These are phyloP conservation scores for Aurelia aurita DNA, from an alignment of 30 jellyfish, hydroid and myxozoan species.

Conservation along the genomic window DNA sequence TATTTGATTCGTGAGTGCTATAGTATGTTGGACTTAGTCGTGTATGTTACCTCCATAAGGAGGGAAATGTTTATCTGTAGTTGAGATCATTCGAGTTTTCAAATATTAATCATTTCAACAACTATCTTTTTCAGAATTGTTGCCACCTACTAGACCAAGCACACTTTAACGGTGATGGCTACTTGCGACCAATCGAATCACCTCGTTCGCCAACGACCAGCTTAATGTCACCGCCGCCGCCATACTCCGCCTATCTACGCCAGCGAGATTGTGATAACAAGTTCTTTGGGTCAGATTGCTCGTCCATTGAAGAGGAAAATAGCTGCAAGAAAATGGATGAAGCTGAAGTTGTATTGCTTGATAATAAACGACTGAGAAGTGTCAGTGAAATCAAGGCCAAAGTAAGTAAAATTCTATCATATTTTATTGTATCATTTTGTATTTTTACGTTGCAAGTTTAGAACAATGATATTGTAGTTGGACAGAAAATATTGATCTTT, in stretches of 20 bases:
- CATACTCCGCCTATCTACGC: slow-evolving; percentile 64
- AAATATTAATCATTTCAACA: neutral
- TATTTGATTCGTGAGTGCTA: too few relatives aligned
- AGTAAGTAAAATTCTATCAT: slow-evolving; percentile 3
- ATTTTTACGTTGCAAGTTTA: too few relatives aligned
- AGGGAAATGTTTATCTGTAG: too few relatives aligned
- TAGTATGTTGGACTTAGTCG: too few relatives aligned
- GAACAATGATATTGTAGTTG: too few relatives aligned
- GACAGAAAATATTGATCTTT: too few relatives aligned
- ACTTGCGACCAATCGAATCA: slow-evolving; percentile 79
- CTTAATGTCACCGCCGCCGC: slow-evolving; percentile 83
- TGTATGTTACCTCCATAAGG: too few relatives aligned
- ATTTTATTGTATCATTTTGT: too few relatives aligned
- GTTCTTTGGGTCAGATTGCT: slow-evolving; percentile 61
- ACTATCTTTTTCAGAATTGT: slow-evolving; percentile 39
- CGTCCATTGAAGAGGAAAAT: slow-evolving; percentile 41
- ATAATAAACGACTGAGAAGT: slow-evolving; percentile 37
- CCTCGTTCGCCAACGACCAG: slow-evolving; percentile 71
- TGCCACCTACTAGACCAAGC: slow-evolving; percentile 68
- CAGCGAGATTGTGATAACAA: slow-evolving; percentile 39
- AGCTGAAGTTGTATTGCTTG: slow-evolving; percentile 38
- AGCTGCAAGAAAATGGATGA: slow-evolving; percentile 38
- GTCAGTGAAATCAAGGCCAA: slow-evolving; percentile 69
- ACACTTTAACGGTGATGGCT: slow-evolving; percentile 81
- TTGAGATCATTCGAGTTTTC: neutral